Conservation (phyloP, 2,888 invertebrate species). For the Imbricaverruca yamaguchii region DNA sequence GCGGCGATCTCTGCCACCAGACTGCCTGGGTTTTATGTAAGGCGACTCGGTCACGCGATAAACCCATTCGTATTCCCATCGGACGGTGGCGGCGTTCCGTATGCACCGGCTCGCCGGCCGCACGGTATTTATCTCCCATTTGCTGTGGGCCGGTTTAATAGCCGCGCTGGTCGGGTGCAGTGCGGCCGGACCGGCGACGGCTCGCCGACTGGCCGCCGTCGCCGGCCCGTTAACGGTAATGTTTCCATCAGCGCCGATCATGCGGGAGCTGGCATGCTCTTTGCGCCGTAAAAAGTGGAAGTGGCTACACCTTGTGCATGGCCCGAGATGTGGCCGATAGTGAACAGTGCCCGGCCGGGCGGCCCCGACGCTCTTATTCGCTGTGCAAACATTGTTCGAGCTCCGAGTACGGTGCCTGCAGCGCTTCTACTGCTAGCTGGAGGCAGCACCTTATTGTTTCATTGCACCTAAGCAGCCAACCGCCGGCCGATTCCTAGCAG, state of each 20-base stretch:
- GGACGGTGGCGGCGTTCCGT: neutral
- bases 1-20: neutral
- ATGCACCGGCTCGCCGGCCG: neutral
- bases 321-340: neutral
- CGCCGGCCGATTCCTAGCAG: no score
- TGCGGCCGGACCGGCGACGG: neutral
- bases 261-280: neutral
- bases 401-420: no score
- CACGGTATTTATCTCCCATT: conserved; percentile 11
- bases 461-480: no score
- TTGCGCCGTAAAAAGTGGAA: neutral
- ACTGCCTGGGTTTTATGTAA: conserved; percentile 3
- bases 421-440: no score
- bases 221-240: neutral
- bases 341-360: neutral
- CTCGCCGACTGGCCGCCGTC: neutral
- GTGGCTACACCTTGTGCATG: neutral
- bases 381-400: no score
- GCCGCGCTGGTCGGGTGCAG: neutral
- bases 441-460: no score
- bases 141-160: neutral
- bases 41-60: neutral
- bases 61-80: neutral
- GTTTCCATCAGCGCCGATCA: conserved; percentile 8
- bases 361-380: no score